Percentiles rank a stretch among this genome's conserved stretches.
Conservation (phyloP, 1,140 invertebrate species). For the Dreissena polymorpha region DNA sequence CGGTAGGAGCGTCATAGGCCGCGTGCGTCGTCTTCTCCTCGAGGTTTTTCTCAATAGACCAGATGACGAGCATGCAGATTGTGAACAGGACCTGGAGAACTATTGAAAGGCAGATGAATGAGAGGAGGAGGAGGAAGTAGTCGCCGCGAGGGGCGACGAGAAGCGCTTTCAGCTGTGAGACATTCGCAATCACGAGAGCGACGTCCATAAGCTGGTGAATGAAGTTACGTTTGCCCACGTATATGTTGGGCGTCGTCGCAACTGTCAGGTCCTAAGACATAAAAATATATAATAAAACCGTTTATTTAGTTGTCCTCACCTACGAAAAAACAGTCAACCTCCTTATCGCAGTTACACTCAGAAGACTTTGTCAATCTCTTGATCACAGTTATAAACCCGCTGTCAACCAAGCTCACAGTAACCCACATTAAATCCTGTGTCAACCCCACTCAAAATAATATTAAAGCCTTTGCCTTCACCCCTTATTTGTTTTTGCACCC, state of each 20-base stretch:
- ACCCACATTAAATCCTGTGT: too few relatives aligned
- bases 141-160: background rate
- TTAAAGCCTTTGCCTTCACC: too few relatives aligned
- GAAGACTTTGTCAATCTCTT: too few relatives aligned
- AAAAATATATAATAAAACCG: too few relatives aligned
- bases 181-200: slow-evolving; percentile 48
- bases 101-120: slow-evolving; percentile 28
- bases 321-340: too few relatives aligned
- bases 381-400: too few relatives aligned
- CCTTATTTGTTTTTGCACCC: too few relatives aligned
- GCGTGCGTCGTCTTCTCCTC: slow-evolving; percentile 10
- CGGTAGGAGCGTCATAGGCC: background rate
- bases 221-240: slow-evolving; percentile 50
- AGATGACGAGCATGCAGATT: slow-evolving; percentile 45
- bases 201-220: slow-evolving; percentile 55
- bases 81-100: slow-evolving; percentile 35
- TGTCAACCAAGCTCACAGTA: too few relatives aligned
- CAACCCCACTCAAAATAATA: too few relatives aligned
- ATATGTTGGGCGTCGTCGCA: slow-evolving; percentile 34
- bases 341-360: too few relatives aligned
- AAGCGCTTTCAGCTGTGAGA: slow-evolving; percentile 45
- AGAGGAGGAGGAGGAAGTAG: slow-evolving; percentile 11
- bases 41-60: background rate
- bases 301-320: too few relatives aligned
- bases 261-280: too few relatives aligned